A percentile compares a stretch with the other conserved stretches of the same genome.
Evolutionary conservation across 2,797 vertebrate genomes (phyloP).

Genomic region (Acestrorhynchus altus): DNA sequence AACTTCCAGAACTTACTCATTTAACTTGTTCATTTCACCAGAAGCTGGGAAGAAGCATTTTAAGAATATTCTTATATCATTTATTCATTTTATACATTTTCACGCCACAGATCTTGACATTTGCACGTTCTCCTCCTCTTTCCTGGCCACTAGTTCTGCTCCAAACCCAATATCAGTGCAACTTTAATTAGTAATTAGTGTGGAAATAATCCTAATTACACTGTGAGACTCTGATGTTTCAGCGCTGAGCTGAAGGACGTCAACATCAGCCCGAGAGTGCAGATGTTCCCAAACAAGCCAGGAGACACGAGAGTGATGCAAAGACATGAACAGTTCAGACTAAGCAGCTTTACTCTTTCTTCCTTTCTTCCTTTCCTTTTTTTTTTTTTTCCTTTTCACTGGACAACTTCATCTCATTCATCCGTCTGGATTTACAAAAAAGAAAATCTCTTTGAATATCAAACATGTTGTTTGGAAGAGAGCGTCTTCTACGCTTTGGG

Average conservation of each 20-base stretch:
- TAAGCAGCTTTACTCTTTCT: not conserved
- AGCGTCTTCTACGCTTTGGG: too few relatives aligned
- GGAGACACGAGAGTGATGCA: conserved; percentile 2
- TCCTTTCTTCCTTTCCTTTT: not conserved
- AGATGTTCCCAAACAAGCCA: not conserved
- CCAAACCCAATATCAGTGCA: too few relatives aligned
- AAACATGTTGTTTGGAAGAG: not conserved
- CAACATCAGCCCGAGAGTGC: not conserved
- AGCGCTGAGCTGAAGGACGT: not conserved
- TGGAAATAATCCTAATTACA: conserved; percentile 3
- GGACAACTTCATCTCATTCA: not conserved
- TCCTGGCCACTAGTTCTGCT: too few relatives aligned
- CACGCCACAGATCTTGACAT: too few relatives aligned
- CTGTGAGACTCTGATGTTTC: conserved; percentile 7
- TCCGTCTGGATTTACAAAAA: not conserved
- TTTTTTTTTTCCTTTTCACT: not conserved
- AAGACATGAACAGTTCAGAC: not conserved
- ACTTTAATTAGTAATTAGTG: not conserved
- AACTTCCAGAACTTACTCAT: too few relatives aligned
- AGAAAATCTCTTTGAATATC: not conserved
- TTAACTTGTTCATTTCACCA: too few relatives aligned
- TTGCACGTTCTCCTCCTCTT: too few relatives aligned
- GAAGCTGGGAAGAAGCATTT: too few relatives aligned
- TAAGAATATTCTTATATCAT: too few relatives aligned
- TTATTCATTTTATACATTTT: too few relatives aligned